A percentile compares a stretch with the other conserved stretches of the same genome.
Evolutionary conservation across 2,888 invertebrate species (phyloP).

Genomic region (Smittia aterrima): DNA sequence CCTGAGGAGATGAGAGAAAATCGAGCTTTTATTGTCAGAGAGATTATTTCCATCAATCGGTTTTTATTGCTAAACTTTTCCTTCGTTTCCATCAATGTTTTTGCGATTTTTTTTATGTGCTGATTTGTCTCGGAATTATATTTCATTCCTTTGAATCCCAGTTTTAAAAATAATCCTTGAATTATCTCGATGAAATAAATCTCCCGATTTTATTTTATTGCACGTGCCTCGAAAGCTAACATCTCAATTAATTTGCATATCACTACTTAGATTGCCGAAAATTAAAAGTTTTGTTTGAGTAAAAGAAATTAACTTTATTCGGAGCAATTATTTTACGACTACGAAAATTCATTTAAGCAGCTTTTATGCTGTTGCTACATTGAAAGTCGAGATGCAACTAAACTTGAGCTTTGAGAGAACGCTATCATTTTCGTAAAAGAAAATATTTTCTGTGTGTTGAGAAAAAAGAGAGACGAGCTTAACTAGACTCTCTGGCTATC

Average conservation of each 20-base stretch:
- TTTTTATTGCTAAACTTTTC: conserved; percentile 10
- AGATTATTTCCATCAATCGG: not conserved
- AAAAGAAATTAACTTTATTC: not conserved
- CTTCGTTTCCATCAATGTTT: not conserved
- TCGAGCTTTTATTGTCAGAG: conserved; percentile 8
- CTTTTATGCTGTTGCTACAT: not conserved
- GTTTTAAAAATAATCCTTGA: no score
- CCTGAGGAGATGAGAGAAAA: not conserved
- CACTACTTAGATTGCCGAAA: not conserved
- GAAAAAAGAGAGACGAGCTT: not conserved
- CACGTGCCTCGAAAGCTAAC: conserved; percentile 4
- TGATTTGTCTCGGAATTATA: not conserved
- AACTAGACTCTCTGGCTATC: conserved; percentile 21
- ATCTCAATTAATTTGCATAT: not conserved
- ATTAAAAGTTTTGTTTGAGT: not conserved
- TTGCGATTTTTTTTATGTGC: not conserved
- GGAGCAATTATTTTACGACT: no score
- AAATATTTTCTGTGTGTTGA: not conserved
- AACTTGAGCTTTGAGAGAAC: not conserved
- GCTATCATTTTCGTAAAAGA: not conserved
- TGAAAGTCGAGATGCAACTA: conserved; percentile 21
- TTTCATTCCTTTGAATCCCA: not conserved
- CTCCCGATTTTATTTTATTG: not conserved
- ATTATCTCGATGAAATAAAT: conserved; percentile 1
- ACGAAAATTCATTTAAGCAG: no score